A percentile compares a stretch with the other conserved stretches of the same genome.
Conservation (phyloP, 2,113 vertebrate species). For the Cephalopterus ornatus region DNA sequence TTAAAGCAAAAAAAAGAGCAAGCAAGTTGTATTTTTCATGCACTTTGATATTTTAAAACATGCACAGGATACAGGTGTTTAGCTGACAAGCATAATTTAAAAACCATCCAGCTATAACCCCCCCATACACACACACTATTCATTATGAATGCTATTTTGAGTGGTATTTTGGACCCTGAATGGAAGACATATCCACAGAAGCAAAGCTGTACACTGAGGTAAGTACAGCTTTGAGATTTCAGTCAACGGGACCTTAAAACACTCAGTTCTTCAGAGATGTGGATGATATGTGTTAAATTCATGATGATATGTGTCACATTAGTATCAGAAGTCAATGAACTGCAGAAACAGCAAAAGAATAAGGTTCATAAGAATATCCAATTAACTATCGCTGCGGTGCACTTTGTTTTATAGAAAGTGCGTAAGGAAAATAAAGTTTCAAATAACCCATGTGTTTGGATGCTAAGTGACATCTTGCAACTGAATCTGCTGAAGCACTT, state of each 20-base stretch:
- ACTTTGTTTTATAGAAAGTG: not conserved
- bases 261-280: not conserved
- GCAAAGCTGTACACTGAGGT: not conserved
- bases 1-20: fast-evolving
- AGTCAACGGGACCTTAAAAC: not conserved
- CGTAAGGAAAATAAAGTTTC: not conserved
- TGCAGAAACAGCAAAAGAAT: not conserved
- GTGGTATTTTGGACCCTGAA: not conserved
- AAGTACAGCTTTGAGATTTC: not conserved
- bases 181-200: not conserved
- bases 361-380: not conserved
- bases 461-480: not conserved
- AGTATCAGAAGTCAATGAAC: not conserved
- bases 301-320: fast-evolving
- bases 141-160: not conserved
- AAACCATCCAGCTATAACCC: not conserved
- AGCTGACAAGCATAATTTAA: not conserved
- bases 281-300: not conserved
- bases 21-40: not conserved
- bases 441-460: not conserved
- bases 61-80: not conserved
- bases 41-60: not conserved
- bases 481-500: not conserved
- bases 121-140: fast-evolving
- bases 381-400: not conserved